A percentile compares a stretch with the other conserved stretches of the same genome.
Evolutionary conservation across 2,888 invertebrate species (phyloP).

Genomic region (Caenorhabditis sp.): DNA sequence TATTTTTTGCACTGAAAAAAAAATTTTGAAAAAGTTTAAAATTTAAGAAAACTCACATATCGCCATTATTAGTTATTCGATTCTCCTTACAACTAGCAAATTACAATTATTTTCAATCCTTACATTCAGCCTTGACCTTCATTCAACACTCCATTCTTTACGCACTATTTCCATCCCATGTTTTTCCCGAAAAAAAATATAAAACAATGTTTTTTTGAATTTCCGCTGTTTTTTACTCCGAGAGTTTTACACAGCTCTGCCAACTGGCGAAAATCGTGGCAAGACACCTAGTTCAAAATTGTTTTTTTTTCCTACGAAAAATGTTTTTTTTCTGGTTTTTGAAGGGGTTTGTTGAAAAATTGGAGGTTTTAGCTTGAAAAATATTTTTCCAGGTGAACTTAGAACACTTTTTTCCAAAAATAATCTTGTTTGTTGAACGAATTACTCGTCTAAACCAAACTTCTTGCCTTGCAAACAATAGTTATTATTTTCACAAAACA

Average conservation of each 20-base stretch:
- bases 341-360: neutral
- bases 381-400: no score
- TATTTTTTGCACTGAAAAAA: conserved; percentile 3
- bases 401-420: no score
- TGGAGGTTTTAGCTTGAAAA: no score
- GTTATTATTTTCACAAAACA: conserved; percentile 7
- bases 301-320: neutral
- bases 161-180: neutral
- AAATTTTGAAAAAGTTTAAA: neutral
- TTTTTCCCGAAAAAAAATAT: neutral
- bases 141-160: neutral
- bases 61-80: neutral
- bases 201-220: conserved; percentile 8
- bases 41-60: neutral
- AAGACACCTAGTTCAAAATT: conserved; percentile 7
- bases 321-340: neutral
- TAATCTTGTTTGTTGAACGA: no score
- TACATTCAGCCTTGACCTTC: conserved; percentile 4
- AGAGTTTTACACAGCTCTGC: conserved; percentile 17
- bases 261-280: conserved; percentile 22
- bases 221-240: conserved; percentile 11
- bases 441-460: no score
- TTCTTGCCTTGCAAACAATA: no score
- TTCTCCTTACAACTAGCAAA: neutral
- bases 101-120: neutral